Conservation (phyloP, 2,797 vertebrate species). For the Philypnodon macrostomus region DNA sequence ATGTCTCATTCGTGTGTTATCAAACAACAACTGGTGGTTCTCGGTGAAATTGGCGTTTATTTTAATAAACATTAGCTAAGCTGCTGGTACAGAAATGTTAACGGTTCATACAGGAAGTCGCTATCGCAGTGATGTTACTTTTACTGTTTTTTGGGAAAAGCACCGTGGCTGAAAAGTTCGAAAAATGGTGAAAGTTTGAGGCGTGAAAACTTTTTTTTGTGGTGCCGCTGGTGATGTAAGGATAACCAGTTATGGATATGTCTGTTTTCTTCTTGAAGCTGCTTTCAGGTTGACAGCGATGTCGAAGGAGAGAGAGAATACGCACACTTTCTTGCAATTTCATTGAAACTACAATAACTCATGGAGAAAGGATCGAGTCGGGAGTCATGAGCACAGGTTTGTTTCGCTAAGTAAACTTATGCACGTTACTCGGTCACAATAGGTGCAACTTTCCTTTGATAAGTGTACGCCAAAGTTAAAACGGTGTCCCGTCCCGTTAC, state of each 20-base stretch:
- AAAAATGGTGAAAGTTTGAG: conserved; percentile 68
- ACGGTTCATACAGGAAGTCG: background rate
- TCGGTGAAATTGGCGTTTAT: no score
- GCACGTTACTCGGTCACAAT: conserved; percentile 3
- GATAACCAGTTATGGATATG: conserved; percentile 18
- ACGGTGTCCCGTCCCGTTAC: no score
- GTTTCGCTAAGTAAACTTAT: conserved; percentile 60
- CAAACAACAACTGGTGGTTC: no score
- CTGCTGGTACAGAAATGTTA: conserved; percentile 16
- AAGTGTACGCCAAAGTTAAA: no score
- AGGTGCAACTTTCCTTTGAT: background rate
- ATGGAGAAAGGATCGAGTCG: conserved; percentile 77
- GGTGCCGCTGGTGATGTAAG: conserved; percentile 45
- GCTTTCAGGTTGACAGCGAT: conserved; percentile 52
- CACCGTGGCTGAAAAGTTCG: conserved; percentile 68
- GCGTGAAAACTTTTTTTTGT: conserved; percentile 36
- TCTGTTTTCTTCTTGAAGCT: background rate
- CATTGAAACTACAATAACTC: conserved; percentile 75
- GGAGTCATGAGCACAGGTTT: conserved; percentile 86
- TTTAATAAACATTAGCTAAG: no score
- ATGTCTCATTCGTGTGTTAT: no score
- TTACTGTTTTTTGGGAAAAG: conserved; percentile 37
- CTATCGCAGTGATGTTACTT: fast-evolving
- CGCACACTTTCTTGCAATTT: conserved; percentile 51
- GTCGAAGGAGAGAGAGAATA: conserved; percentile 44